Conservation (phyloP, 2,113 vertebrate species). For the Xenopus laevis region DNA sequence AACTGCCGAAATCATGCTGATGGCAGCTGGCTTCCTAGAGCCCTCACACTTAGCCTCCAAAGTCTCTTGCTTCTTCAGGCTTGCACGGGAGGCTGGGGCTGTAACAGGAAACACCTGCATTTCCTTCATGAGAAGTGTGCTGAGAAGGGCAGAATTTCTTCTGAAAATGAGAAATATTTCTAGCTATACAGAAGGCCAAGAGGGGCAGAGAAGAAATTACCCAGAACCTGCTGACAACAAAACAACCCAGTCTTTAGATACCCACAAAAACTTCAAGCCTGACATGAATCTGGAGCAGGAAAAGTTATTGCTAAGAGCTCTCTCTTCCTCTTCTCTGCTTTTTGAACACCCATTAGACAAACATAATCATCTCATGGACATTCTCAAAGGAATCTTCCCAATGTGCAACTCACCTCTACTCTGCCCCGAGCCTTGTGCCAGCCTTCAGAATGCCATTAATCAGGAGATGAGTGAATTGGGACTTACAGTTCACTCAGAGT, state of each 20-base stretch:
- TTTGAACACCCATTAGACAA: conserved; percentile 43
- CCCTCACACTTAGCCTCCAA: conserved; percentile 60
- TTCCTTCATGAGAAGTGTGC: conserved; percentile 61
- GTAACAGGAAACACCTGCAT: conserved; percentile 59
- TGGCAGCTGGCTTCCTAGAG: conserved; percentile 68
- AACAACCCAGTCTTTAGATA: conserved; percentile 7
- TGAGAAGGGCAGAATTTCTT: conserved; percentile 50
- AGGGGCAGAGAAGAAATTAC: not conserved
- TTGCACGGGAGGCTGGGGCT: conserved; percentile 61
- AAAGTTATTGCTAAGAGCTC: conserved; percentile 63
- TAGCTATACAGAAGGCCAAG: not conserved
- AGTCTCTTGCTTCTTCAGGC: conserved; percentile 63
- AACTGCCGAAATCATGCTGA: conserved; percentile 69
- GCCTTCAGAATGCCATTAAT: conserved; percentile 53
- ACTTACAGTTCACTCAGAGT: conserved; percentile 53
- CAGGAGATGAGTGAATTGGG: conserved; percentile 59
- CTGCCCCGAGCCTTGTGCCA: conserved; percentile 11
- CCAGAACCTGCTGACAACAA: not conserved
- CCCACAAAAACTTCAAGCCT: conserved; percentile 5
- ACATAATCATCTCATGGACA: conserved; percentile 50
- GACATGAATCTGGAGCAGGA: conserved; percentile 60
- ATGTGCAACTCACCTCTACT: conserved; percentile 36
- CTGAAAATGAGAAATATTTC: not conserved
- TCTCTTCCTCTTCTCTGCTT: conserved; percentile 58
- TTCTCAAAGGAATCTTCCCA: conserved; percentile 70